A percentile compares a stretch with the other conserved stretches of the same genome.
phyloP scores from a whole-genome alignment of 2,888 invertebrate genomes.

The Chrysolina haemoptera region DNA sequence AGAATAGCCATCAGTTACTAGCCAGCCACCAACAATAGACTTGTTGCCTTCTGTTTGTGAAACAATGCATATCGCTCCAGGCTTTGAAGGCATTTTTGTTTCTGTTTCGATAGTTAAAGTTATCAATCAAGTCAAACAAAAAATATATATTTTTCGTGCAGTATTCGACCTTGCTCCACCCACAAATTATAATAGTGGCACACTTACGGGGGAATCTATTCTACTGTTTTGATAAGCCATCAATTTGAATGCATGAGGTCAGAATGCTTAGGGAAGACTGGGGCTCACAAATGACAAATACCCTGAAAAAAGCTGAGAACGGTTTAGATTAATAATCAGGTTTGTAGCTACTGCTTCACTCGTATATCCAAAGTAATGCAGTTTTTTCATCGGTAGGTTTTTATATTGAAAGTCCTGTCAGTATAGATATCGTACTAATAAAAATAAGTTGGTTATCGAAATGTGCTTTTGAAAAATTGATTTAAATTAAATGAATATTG shows the following conservation, averaged over 20 bases:
- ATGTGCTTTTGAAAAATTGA: too few relatives aligned
- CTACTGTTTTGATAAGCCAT: constrained; percentile 38
- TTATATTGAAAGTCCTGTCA: too few relatives aligned
- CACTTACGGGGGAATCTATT: constrained; percentile 41
- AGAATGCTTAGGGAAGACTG: constrained; percentile 14
- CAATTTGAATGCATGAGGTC: constrained; percentile 19
- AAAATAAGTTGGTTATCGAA: too few relatives aligned
- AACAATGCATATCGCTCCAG: constrained; percentile 16
- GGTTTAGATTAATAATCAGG: too few relatives aligned
- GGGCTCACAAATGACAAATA: background rate
- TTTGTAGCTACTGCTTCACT: too few relatives aligned
- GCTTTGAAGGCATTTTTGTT: constrained; percentile 24
- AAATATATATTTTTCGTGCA: constrained; percentile 40
- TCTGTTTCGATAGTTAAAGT: constrained; percentile 14
- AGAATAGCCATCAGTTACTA: constrained; percentile 14
- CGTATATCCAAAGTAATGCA: too few relatives aligned
- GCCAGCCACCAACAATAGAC: constrained; percentile 14
- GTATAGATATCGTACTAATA: too few relatives aligned
- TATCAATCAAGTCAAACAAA: constrained; percentile 29
- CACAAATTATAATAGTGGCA: constrained; percentile 37
- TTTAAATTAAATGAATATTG: too few relatives aligned
- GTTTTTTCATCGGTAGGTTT: too few relatives aligned
- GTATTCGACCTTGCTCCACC: constrained; percentile 43
- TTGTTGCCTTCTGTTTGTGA: constrained; percentile 11
- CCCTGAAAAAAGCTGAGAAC: too few relatives aligned